Evolutionary conservation across 2,113 vertebrate genomes (phyloP).

Genomic region (Etia nguti): DNA sequence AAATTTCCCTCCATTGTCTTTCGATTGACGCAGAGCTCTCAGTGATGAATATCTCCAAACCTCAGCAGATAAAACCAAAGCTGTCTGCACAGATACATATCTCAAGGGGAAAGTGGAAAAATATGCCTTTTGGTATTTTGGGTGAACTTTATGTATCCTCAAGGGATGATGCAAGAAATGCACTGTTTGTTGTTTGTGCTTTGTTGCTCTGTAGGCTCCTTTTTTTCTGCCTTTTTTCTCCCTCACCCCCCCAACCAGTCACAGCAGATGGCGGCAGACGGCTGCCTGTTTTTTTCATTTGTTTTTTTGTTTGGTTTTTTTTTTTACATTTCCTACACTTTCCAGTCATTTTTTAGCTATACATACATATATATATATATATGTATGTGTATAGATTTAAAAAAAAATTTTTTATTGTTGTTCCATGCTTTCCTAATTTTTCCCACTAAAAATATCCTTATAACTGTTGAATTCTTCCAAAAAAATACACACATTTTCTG

Average conservation of each 20-base stretch:
- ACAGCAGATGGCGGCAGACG: neutral
- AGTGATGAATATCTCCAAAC: constrained; percentile 30
- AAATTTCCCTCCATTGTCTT: constrained; percentile 30
- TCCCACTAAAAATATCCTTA: neutral
- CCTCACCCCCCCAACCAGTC: neutral
- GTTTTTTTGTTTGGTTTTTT: neutral
- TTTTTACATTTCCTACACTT: neutral
- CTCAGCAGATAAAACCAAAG: constrained; percentile 19
- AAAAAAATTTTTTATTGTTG: neutral
- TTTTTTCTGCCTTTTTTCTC: neutral
- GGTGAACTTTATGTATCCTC: neutral
- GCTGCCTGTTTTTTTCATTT: neutral
- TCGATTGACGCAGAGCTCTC: neutral
- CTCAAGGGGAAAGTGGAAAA: neutral
- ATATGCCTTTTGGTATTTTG: neutral
- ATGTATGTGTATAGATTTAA: no score
- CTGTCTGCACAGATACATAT: neutral
- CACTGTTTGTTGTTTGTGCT: neutral
- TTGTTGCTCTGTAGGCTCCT: neutral
- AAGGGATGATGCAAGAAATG: neutral
- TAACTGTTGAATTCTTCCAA: neutral
- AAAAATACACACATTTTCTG: neutral
- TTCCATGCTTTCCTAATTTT: neutral
- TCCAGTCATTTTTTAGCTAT: neutral
- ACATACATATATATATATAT: no score